Evolutionary conservation across 2,113 vertebrate species (phyloP).

Genomic region (Centropristis striata): DNA sequence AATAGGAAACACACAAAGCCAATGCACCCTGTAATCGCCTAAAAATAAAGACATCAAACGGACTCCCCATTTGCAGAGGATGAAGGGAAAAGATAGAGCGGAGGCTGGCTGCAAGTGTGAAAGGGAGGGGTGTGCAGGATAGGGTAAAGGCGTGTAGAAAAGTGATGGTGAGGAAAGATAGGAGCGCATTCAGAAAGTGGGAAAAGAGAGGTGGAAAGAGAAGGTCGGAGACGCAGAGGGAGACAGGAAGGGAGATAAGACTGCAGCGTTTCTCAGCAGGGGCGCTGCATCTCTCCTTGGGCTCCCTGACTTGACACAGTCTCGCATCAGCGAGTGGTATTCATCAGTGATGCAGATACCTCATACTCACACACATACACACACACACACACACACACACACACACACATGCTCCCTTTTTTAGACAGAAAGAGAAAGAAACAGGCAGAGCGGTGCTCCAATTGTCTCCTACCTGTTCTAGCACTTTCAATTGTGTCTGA

Average conservation of each 20-base stretch:
- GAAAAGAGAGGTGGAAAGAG: conserved; percentile 69
- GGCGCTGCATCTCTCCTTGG: conserved; percentile 67
- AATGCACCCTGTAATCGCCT: conserved; percentile 47
- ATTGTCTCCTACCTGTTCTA: conserved; percentile 70
- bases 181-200: conserved; percentile 60
- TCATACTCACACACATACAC: conserved; percentile 25
- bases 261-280: conserved; percentile 74
- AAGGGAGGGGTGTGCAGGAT: conserved; percentile 36
- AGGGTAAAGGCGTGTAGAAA: conserved; percentile 60
- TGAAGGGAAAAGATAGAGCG: conserved; percentile 64
- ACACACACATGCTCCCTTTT: conserved; percentile 11
- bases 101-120: conserved; percentile 35
- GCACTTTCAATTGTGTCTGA: conserved; percentile 60
- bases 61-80: conserved; percentile 63
- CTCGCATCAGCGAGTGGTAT: conserved; percentile 62
- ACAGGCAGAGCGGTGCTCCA: conserved; percentile 46
- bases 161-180: conserved; percentile 78
- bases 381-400: conserved; percentile 2
- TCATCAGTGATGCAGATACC: conserved; percentile 69
- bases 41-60: conserved; percentile 77
- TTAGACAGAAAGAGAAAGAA: conserved; percentile 52
- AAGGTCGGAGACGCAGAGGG: conserved; percentile 72
- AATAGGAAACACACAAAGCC: conserved; percentile 59
- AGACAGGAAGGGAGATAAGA: conserved; percentile 79
- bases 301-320: conserved; percentile 59